Evolutionary conservation across 2,113 vertebrate genomes (phyloP).

Genomic region (Rostratula benghalensis): DNA sequence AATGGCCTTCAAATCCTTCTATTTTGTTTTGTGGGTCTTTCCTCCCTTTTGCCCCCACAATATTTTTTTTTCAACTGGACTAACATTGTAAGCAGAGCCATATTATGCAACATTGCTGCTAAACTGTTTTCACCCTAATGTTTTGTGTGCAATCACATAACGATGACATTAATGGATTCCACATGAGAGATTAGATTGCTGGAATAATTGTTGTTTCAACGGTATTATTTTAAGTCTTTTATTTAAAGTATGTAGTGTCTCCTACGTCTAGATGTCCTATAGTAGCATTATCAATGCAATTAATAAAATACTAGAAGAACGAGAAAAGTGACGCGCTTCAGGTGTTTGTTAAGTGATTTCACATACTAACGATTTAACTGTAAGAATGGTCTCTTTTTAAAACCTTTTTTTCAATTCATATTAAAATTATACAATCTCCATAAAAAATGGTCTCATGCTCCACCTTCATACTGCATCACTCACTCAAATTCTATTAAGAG

Average conservation of each 20-base stretch:
- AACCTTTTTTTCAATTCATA: background rate
- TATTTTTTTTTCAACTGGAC: background rate
- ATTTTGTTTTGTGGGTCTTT: background rate
- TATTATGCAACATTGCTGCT: background rate
- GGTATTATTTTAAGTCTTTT: background rate
- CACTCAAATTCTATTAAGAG: background rate
- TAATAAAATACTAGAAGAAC: background rate
- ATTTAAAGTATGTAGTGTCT: background rate
- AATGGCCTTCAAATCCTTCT: background rate
- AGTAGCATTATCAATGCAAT: background rate
- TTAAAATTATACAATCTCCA: background rate
- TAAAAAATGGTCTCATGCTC: background rate
- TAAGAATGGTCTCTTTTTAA: background rate
- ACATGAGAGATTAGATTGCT: background rate
- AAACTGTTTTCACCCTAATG: background rate
- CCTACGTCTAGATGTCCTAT: no score
- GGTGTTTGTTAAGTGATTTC: background rate
- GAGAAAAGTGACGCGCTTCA: background rate
- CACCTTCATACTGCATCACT: background rate
- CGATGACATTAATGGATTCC: background rate
- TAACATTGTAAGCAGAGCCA: background rate
- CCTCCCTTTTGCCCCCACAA: background rate
- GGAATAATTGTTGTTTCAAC: background rate
- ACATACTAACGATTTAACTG: background rate
- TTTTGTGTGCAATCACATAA: background rate